Evolutionary conservation across 2,113 vertebrate genomes (phyloP).

Genomic region (Drymodes brunneopygia): DNA sequence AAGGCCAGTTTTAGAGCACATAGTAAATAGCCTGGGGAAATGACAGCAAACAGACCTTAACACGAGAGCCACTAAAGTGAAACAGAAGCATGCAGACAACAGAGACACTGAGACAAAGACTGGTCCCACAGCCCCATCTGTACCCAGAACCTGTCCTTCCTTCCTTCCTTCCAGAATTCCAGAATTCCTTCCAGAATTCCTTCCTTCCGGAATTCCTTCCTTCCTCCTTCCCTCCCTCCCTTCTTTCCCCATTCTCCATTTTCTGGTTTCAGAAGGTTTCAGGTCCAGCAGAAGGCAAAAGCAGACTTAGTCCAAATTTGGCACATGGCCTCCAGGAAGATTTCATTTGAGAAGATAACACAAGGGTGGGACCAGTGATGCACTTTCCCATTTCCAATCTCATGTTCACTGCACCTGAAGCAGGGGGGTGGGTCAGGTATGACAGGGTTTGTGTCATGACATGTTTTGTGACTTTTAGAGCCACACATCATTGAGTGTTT

Average conservation of each 20-base stretch:
- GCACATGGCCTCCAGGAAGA: not conserved
- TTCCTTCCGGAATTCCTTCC: no score
- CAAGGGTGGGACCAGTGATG: not conserved
- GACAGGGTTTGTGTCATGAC: not conserved
- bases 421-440: not conserved
- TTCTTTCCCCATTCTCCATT: fast-evolving
- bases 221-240: fast-evolving
- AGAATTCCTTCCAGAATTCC: no score
- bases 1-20: not conserved
- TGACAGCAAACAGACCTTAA: not conserved
- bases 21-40: not conserved
- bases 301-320: not conserved
- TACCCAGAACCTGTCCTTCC: not conserved
- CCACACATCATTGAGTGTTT: not conserved
- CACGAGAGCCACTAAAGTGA: not conserved
- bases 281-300: not conserved
- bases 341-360: not conserved
- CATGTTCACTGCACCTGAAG: not conserved
- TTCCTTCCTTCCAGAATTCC: not conserved
- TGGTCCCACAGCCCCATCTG: not conserved
- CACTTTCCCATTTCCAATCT: not conserved
- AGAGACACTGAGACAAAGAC: not conserved
- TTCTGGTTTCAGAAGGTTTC: not conserved
- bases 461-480: not conserved
- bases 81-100: not conserved